Evolutionary conservation across 2,797 vertebrate species (phyloP).

Genomic region (Perodicticus potto): DNA sequence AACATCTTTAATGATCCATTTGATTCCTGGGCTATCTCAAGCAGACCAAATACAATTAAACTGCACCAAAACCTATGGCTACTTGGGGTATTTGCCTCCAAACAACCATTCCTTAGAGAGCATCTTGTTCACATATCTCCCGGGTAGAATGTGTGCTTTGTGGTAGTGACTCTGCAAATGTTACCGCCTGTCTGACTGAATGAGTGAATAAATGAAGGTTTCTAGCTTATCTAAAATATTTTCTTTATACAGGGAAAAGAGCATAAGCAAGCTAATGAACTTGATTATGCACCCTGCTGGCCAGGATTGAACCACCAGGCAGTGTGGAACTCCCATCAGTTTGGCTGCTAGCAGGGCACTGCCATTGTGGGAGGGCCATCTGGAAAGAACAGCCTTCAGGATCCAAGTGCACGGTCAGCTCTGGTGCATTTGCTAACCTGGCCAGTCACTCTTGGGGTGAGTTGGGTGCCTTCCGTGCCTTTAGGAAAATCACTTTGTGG

Average conservation of each 20-base stretch:
- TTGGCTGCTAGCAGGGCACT: too few relatives aligned
- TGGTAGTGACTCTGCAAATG: not conserved
- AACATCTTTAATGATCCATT: slow-evolving; percentile 40
- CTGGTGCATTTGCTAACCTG: too few relatives aligned
- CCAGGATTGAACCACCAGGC: too few relatives aligned
- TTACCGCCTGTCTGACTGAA: not conserved
- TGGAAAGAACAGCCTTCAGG: too few relatives aligned
- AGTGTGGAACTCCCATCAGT: too few relatives aligned
- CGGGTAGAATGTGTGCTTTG: not conserved
- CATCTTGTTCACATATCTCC: not conserved
- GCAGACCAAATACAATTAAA: slow-evolving; percentile 57
- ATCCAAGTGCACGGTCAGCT: too few relatives aligned
- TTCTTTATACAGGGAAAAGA: not conserved
- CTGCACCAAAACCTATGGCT: not conserved
- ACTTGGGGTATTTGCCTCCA: slow-evolving; percentile 19
- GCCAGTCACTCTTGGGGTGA: too few relatives aligned
- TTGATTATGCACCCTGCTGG: too few relatives aligned
- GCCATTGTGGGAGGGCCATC: too few relatives aligned
- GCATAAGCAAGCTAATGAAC: not conserved
- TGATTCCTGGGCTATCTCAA: slow-evolving; percentile 46
- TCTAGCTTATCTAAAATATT: not conserved
- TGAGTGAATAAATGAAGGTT: not conserved
- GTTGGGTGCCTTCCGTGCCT: too few relatives aligned
- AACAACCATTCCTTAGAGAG: not conserved
- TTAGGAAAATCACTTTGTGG: too few relatives aligned